A percentile compares a stretch with the other conserved stretches of the same genome.
Conservation (phyloP, 2,113 vertebrate genomes). For the Tragulus kanchil region DNA sequence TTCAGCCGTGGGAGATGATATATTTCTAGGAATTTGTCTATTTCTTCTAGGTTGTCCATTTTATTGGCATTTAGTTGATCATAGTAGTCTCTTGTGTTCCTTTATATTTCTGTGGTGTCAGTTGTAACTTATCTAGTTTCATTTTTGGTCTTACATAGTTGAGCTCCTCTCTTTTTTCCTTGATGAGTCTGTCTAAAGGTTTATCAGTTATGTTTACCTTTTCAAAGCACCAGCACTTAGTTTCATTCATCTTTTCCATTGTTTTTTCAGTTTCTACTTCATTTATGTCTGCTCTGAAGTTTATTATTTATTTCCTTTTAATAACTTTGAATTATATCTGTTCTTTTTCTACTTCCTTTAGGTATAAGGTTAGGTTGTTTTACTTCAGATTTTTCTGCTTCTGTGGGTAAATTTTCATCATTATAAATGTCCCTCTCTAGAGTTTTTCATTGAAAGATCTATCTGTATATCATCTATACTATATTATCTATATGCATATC, state of each 20-base stretch:
- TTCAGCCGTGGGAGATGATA: not conserved
- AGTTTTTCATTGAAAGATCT: not conserved
- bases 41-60: not conserved
- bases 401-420: not conserved
- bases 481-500: not conserved
- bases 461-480: not conserved
- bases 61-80: not conserved
- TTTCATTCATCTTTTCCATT: not conserved
- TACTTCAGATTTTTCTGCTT: not conserved
- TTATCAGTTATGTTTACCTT: not conserved
- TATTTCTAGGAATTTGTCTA: not conserved
- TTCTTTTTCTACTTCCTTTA: not conserved
- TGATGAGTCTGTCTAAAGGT: not conserved
- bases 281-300: not conserved
- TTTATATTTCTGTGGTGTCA: not conserved
- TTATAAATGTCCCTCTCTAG: not conserved
- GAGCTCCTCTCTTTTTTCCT: not conserved
- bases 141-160: not conserved
- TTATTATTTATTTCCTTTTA: not conserved
- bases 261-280: not conserved
- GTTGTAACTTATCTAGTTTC: not conserved
- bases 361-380: not conserved
- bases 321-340: not conserved
- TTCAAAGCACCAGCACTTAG: not conserved
- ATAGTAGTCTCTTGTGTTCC: not conserved